Base-by-base conservation (phyloP, 2,888 invertebrate species). In the Cryptocephalus moraei region DNA sequence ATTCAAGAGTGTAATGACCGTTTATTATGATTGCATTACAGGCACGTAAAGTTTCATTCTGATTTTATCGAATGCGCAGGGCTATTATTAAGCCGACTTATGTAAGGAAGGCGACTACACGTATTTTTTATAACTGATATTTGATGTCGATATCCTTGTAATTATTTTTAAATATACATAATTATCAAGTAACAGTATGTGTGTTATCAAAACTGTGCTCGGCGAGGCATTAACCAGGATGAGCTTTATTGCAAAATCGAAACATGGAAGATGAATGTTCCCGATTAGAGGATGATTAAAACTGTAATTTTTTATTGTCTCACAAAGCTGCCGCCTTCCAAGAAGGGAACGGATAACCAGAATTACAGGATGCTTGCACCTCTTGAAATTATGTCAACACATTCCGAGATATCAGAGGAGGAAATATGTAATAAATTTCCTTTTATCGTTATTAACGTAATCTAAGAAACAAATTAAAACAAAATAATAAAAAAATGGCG, bases 81-180 rank as follows among this genome's bases (percentile, higher is more conserved):
- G 43, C 49, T 49, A 44, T 55, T 50, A 55, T 55, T 55, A 53
- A 45, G 33, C 44, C 44, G 45, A 47, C 47, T 54, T 50, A 54
- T 49, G 47, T 52, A 51, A 53, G 53, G 45, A 36, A 49, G 41
- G 43, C 46, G 47, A 49, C 44, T 46, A 49, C 44, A 44, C 44
- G 46, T 38, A 54, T 52, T 52, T 53, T 50, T 54, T 51, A 46
- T 48, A 39, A 38, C 43, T 34, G 40, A 46, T 46, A 46, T 45
- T 48, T 45, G 45, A 41, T 47, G 52, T 47, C 46, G 52, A 52
- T 54, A 52, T 51, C 44, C 44, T 46, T 43, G 53, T 51, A 54
- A 54, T 54, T 52, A 54, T 54, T 54, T 54, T 54, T 54, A 52
- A 51, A 51, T 49, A 52, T 48, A 52, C 54, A 54, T 52, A 54